Conservation (phyloP, 2,113 vertebrate species). For the Tympanuchus pallidicinctus region DNA sequence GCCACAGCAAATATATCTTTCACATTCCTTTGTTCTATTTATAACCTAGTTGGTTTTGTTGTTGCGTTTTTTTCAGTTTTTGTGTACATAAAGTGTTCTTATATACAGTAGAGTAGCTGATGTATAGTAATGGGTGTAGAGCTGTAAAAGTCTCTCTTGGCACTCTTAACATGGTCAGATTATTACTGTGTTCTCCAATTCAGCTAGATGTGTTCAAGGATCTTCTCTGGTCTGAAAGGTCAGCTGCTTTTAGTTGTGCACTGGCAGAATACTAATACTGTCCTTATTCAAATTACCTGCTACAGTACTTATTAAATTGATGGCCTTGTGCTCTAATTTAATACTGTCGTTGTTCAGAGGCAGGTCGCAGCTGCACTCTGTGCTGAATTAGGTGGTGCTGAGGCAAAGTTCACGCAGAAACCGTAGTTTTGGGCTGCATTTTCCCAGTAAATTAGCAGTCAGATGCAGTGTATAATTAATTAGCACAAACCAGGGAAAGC, state of each 20-base stretch:
- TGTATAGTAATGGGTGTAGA: constrained; percentile 79
- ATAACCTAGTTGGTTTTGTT: constrained; percentile 59
- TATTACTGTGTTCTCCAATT: constrained; percentile 92
- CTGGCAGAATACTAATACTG: constrained; percentile 96
- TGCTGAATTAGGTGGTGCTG: constrained; percentile 87
- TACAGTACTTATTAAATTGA: constrained; percentile 98
- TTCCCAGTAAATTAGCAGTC: constrained; percentile 93
- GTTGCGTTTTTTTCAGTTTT: not conserved
- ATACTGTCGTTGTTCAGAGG: constrained; percentile 89
- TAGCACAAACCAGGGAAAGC: constrained; percentile 92
- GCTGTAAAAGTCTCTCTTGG: constrained; percentile 85
- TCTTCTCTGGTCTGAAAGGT: constrained; percentile 98
- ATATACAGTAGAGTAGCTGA: constrained; percentile 75
- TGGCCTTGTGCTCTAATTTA: constrained; percentile 96
- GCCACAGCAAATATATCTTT: constrained; percentile 77
- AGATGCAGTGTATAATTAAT: constrained; percentile 92
- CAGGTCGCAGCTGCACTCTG: constrained; percentile 87
- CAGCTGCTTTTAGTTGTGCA: constrained; percentile 98
- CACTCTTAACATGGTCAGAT: constrained; percentile 90
- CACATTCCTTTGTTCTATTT: constrained; percentile 77
- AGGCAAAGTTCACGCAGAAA: constrained; percentile 94
- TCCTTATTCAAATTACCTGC: constrained; percentile 99
- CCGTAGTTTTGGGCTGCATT: constrained; percentile 88
- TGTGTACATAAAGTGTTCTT: constrained; percentile 75
- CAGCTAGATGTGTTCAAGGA: constrained; percentile 96